phyloP scores from a whole-genome alignment of 2,797 vertebrate species.

The Tokudaia tokunoshimensis region DNA sequence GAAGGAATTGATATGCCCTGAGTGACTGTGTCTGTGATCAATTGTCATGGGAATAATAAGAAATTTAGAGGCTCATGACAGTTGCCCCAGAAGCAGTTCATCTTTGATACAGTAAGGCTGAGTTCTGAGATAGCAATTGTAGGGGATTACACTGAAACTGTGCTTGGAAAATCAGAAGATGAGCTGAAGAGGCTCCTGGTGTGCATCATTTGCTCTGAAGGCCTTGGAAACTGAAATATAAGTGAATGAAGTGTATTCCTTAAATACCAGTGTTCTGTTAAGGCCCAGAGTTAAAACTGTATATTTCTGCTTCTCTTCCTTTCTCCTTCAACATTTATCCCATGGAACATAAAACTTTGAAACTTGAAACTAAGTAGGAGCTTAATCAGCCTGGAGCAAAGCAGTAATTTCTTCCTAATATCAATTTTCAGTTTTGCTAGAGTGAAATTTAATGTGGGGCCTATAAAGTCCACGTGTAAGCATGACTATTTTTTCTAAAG shows the following conservation, averaged over 20 bases:
- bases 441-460: background rate
- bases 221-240: slow-evolving; percentile 71
- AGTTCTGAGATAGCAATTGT: background rate
- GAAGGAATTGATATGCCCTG: background rate
- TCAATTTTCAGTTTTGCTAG: background rate
- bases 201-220: slow-evolving; percentile 8
- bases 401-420: slow-evolving; percentile 37
- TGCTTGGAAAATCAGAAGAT: slow-evolving; percentile 71
- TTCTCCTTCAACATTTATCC: slow-evolving; percentile 6
- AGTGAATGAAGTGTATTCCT: slow-evolving; percentile 76
- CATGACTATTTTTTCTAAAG: background rate
- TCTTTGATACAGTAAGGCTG: background rate
- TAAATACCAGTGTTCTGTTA: slow-evolving; percentile 80
- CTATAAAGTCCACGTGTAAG: background rate
- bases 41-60: background rate
- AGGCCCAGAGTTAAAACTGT: slow-evolving; percentile 61
- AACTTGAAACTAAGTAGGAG: background rate
- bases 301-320: slow-evolving; percentile 24
- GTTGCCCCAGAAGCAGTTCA: background rate
- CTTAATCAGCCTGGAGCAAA: background rate
- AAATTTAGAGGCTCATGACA: background rate
- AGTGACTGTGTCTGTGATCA: background rate
- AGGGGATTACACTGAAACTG: background rate
- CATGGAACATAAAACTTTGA: background rate
- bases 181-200: background rate